Conservation (phyloP, 2,888 invertebrate genomes). For the Pteria penguin region DNA sequence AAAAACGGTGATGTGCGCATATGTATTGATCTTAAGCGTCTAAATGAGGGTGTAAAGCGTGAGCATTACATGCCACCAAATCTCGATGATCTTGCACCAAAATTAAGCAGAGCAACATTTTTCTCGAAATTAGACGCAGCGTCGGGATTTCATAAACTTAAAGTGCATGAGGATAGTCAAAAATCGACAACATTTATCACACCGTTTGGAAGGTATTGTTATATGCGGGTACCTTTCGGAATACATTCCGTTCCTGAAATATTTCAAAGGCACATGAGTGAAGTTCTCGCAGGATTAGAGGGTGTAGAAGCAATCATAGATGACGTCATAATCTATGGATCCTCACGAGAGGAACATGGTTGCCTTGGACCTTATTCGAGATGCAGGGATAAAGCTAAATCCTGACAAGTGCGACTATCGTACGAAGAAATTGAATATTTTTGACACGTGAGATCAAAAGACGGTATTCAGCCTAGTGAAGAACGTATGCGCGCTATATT, state of each 20-base stretch:
- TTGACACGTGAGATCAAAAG: conserved; percentile 32
- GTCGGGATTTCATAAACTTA: conserved; percentile 42
- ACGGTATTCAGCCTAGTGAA: conserved; percentile 37
- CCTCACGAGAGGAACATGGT: conserved; percentile 29
- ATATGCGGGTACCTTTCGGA: conserved; percentile 35
- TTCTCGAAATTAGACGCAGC: conserved; percentile 41
- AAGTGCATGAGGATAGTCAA: conserved; percentile 30
- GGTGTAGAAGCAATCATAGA: conserved; percentile 26
- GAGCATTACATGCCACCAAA: conserved; percentile 40
- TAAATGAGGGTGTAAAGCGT: conserved; percentile 34
- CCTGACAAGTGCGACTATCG: conserved; percentile 33
- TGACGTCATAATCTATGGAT: conserved; percentile 15
- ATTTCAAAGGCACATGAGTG: conserved; percentile 55
- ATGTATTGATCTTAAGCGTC: conserved; percentile 43
- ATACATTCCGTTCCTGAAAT: conserved; percentile 29
- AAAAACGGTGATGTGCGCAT: conserved; percentile 37
- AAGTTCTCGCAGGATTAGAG: conserved; percentile 13
- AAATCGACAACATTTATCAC: conserved; percentile 40
- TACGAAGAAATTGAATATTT: conserved; percentile 30
- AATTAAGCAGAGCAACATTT: conserved; percentile 33
- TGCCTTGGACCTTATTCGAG: conserved; percentile 15
- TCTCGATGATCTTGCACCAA: conserved; percentile 40
- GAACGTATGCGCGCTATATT: conserved; percentile 34
- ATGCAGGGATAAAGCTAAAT: conserved; percentile 38
- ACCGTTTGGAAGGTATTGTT: conserved; percentile 37